Conservation (phyloP, 2,797 vertebrate species). For the Hippoglossus hippoglossus region DNA sequence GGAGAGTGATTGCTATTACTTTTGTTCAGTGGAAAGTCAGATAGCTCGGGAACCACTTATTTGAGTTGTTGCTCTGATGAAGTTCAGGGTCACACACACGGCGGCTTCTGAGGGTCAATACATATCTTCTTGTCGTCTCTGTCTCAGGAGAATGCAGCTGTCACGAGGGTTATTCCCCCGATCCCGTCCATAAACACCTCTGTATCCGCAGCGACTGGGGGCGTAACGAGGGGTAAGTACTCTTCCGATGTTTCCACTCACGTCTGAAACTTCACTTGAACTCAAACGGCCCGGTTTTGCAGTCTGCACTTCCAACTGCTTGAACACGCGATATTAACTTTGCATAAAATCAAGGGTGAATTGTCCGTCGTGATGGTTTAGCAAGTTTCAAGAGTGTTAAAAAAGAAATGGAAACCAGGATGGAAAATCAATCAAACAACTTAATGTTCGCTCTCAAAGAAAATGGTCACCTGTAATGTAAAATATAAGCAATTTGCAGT, state of each 20-base stretch:
- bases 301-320: conserved; percentile 7
- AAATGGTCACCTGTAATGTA: conserved; percentile 5
- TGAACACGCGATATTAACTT: conserved; percentile 33
- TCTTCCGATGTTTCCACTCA: conserved; percentile 11
- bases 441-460: background rate
- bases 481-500: conserved; percentile 45
- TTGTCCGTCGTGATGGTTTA: conserved; percentile 38
- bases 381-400: conserved; percentile 21
- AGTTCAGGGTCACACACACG: conserved; percentile 10
- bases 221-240: conserved; percentile 95
- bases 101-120: conserved; percentile 54
- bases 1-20: background rate
- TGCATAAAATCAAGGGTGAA: conserved; percentile 37
- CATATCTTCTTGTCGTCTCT: conserved; percentile 50
- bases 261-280: conserved; percentile 24
- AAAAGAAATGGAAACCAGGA: conserved; percentile 20
- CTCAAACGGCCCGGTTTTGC: conserved; percentile 1
- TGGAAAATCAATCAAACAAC: conserved; percentile 18
- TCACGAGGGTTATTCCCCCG: conserved; percentile 94
- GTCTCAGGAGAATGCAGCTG: conserved; percentile 96
- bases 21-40: conserved; percentile 24
- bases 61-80: conserved; percentile 30
- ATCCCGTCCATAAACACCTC: conserved; percentile 92
- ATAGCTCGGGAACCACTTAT: conserved; percentile 34
- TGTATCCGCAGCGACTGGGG: conserved; percentile 97